A percentile compares a stretch with the other conserved stretches of the same genome.
These are phyloP conservation scores for Ciconia stormi DNA, from an alignment of 2,113 vertebrate genomes.

Conservation along the genomic window DNA sequence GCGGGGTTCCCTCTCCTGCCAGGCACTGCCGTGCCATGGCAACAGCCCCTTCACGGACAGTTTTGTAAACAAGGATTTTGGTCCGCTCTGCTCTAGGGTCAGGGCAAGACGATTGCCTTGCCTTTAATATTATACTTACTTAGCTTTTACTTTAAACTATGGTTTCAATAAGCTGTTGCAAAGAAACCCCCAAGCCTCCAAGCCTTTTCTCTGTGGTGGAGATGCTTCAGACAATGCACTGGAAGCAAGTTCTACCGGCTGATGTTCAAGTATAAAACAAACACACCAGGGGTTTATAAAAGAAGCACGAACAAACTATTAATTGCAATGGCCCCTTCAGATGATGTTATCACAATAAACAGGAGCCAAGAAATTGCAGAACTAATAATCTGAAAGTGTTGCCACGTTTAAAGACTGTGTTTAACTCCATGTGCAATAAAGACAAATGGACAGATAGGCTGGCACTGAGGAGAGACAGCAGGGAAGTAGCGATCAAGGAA, in stretches of 20 bases:
- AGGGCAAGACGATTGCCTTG: background rate
- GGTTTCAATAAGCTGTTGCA: conserved; percentile 12
- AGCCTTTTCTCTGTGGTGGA: background rate
- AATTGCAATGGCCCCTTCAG: conserved; percentile 16
- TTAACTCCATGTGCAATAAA: background rate
- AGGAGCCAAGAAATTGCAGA: conserved; percentile 3
- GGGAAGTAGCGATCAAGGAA: background rate
- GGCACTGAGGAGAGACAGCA: background rate
- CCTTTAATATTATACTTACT: background rate
- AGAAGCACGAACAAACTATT: background rate
- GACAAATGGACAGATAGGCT: background rate
- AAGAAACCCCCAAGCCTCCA: background rate
- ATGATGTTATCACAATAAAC: conserved; percentile 2
- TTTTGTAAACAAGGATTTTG: background rate
- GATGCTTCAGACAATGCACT: background rate
- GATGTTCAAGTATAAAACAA: background rate
- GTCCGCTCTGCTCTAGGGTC: background rate
- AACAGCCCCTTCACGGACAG: background rate
- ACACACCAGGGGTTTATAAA: background rate
- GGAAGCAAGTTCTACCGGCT: background rate
- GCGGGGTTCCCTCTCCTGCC: background rate
- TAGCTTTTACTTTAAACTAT: background rate
- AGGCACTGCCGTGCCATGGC: background rate
- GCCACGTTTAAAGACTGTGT: background rate
- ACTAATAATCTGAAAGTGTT: conserved; percentile 1